Base-by-base conservation (phyloP, 2,888 invertebrate species). In the Brenthis daphne region DNA sequence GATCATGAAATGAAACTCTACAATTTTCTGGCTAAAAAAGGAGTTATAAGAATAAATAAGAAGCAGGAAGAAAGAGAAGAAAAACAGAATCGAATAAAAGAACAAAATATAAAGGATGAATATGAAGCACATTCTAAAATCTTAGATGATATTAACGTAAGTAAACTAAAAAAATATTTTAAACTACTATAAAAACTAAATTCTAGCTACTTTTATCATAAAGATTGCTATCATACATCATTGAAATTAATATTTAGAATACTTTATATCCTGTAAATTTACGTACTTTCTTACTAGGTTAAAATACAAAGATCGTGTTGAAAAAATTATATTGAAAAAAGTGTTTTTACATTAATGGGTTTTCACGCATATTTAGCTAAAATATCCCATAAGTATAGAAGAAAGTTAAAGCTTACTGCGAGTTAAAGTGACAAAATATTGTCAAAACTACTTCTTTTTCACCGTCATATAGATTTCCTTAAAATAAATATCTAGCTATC, bases 1-100 rank as follows among this genome's bases (percentile, higher is more conserved):
- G 96, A 97, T 81, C 95, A 96, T 77, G 96, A 96, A 74, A 93
- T 95, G 79, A 95, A 95, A 70, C 88, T 96, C 12, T 94, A 95
- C 79, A 94, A 95, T 72, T 97, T 97, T 80, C 90, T 97, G 63
- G 94, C 94, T 0, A 93, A 94, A 24, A 97, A 97, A 81, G 95
- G 95, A 0, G 94, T 96, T 75, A 95, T 94, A 71, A 84, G 92
- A 68, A 87, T 95, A 58, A 94, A 95, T 83, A 86, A 83, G 64
- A 94, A 93, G 76, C 85, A 95, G 56, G 94, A 94, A 75, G 86
- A 78, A 60, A 73, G 75, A 50, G 80, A 82, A 64, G 78, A 78
- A 60, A 71, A 73, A 8, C 61, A 72, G 51, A 76, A 73, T 50
- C 71, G 29, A n/a, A 70, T 81, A 73, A 70, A 82, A 58, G 73